Percentiles rank a stretch among this genome's conserved stretches.
phyloP scores from a whole-genome alignment of 2,888 invertebrate species.

The Rhogogaster chlorosoma region DNA sequence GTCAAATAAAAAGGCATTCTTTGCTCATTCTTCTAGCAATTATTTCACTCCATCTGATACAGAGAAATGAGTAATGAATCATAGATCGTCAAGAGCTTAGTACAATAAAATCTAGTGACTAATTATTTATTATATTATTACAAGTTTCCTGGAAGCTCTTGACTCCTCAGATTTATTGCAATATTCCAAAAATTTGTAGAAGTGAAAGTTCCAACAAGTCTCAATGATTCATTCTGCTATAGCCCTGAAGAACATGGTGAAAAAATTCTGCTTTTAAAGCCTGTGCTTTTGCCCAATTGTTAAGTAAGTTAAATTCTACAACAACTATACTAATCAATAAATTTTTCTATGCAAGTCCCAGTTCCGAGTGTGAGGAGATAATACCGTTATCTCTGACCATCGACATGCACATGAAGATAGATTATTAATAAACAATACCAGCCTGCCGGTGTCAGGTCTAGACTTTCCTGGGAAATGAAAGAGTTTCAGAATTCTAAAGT shows the following conservation, averaged over 20 bases:
- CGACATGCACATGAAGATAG: neutral
- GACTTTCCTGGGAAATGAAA: neutral
- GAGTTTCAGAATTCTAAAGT: neutral
- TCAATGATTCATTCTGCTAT: neutral
- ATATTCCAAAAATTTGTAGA: neutral
- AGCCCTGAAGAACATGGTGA: neutral
- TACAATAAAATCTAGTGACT: neutral
- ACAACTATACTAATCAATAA: neutral
- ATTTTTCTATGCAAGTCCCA: neutral
- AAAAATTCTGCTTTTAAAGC: neutral
- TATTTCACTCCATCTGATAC: neutral
- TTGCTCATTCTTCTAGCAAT: neutral
- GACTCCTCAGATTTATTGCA: neutral
- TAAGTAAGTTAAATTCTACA: neutral
- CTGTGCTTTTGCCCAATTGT: neutral
- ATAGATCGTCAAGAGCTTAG: neutral
- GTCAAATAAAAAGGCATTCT: neutral
- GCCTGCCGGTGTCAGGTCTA: neutral
- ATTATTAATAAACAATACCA: neutral
- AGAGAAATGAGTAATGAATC: constrained; percentile 1
- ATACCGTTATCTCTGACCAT: neutral
- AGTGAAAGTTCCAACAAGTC: neutral
- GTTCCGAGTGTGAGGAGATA: neutral
- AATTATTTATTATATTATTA: neutral
- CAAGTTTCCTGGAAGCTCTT: constrained; percentile 31